These are phyloP conservation scores for Tetramorium bicarinatum DNA, from an alignment of 2,888 invertebrate genomes.

Conservation along the genomic window DNA sequence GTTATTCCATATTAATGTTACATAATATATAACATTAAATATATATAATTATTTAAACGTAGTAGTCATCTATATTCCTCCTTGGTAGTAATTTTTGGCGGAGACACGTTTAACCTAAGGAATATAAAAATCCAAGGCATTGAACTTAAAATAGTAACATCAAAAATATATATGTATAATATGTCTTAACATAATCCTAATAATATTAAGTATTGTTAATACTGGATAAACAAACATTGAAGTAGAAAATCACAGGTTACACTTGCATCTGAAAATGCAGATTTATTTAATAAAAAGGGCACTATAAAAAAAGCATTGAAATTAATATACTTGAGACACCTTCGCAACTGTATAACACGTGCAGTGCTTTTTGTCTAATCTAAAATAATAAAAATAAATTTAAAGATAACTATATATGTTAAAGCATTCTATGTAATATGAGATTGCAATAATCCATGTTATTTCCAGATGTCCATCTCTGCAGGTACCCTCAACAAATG, in stretches of 20 bases:
- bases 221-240: slow-evolving; percentile 69
- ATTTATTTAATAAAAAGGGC: slow-evolving; percentile 65
- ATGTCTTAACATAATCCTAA: slow-evolving; percentile 65
- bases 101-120: slow-evolving; percentile 53
- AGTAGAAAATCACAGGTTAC: slow-evolving; percentile 64
- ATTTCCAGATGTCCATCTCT: slow-evolving; percentile 64
- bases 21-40: slow-evolving; percentile 15
- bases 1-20: slow-evolving; percentile 7
- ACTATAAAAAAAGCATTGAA: slow-evolving; percentile 68
- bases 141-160: slow-evolving; percentile 68
- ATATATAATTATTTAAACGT: slow-evolving; percentile 2
- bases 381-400: slow-evolving; percentile 73
- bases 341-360: slow-evolving; percentile 62
- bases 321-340: slow-evolving; percentile 66
- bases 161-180: slow-evolving; percentile 62
- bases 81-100: slow-evolving; percentile 15
- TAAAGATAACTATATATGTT: slow-evolving; percentile 54
- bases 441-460: slow-evolving; percentile 53
- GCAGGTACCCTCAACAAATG: slow-evolving; percentile 60
- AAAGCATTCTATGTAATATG: slow-evolving; percentile 65
- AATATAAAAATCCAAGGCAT: slow-evolving; percentile 47
- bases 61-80: slow-evolving; percentile 23
- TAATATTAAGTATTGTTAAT: slow-evolving; percentile 66
- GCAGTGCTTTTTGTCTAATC: slow-evolving; percentile 59
- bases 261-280: slow-evolving; percentile 71